Evolutionary conservation across 2,888 invertebrate species (phyloP).

Genomic region (Rhogogaster chlorosoma): DNA sequence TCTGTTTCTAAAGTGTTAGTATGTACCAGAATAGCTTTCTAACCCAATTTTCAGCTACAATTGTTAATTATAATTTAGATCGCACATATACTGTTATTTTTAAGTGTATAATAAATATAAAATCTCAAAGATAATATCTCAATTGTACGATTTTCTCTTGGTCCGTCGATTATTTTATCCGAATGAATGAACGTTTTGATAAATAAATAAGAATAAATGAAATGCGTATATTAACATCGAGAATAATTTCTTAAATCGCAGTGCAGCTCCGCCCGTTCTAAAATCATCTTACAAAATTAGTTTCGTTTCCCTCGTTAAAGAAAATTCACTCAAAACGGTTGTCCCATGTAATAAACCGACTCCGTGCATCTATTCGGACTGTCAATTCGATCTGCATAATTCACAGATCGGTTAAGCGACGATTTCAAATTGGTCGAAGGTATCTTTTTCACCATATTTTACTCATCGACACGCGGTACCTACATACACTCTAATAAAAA

Average conservation of each 20-base stretch:
- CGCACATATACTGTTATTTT: too few species aligned
- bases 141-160: background rate
- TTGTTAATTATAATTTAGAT: background rate
- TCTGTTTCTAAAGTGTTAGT: background rate
- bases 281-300: background rate
- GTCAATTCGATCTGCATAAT: slow-evolving; percentile 23
- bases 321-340: background rate
- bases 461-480: slow-evolving; percentile 23
- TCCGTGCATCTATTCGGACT: background rate
- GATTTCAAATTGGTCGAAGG: slow-evolving; percentile 8
- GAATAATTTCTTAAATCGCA: background rate
- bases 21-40: background rate
- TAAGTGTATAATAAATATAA: too few species aligned
- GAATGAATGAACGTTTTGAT: background rate
- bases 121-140: too few species aligned
- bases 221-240: background rate
- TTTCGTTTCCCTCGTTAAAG: background rate
- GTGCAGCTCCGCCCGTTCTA: background rate
- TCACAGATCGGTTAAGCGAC: background rate
- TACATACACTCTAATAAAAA: too few species aligned
- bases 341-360: background rate
- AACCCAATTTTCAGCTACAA: background rate
- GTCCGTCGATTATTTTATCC: too few species aligned
- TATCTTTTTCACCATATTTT: background rate
- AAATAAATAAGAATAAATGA: background rate